Base-by-base conservation (phyloP, 1,140 invertebrate species). In the Acromyrmex heyeri region DNA sequence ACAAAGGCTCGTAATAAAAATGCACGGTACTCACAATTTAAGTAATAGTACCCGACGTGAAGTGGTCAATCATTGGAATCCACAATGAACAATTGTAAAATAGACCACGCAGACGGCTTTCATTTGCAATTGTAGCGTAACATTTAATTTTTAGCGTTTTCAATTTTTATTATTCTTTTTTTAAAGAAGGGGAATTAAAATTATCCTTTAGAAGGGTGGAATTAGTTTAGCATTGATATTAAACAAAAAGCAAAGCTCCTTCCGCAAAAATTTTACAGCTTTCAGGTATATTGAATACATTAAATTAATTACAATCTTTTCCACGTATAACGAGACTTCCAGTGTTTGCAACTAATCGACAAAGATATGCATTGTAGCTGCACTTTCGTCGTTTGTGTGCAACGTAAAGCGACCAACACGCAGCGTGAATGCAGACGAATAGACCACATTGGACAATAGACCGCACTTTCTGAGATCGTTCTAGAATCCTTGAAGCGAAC, bases 381-480 rank as follows among this genome's bases (percentile, higher is more conserved):
- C 14, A 61, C 64, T 83, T 85, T 79, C 72, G 48, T 70, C 61
- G 27, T 78, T 86, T 38, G 53, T 62, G n/a, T 61, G 70, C 59
- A 50, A 59, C 24, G 55, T 16, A 57, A 57, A 85, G 55, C 14
- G 57, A 34, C 53, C n/a, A 53, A 8, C 48, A 44, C 44, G 21
- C 77, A 79, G 62, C 59, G 69, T 88, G 61, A 89, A 89, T 86
- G 76, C 61, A 24, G 12, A 18, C 75, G 59, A 67, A 81, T 77
- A 86, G 87, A 88, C 62, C 82, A 67, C 48, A 57, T 61, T 76
- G 44, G 70, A 89, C 88, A 89, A 89, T 86, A 69, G 75, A n/a
- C 55, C 38, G 59, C 82, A 76, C 55, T 55, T 88, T 67, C 55
- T 50, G 30, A 86, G 61, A 44, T 44, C 57, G 87, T 72, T 81